Base-by-base conservation (phyloP, 2,888 invertebrate genomes). In the Meiosimyza platycephala region DNA sequence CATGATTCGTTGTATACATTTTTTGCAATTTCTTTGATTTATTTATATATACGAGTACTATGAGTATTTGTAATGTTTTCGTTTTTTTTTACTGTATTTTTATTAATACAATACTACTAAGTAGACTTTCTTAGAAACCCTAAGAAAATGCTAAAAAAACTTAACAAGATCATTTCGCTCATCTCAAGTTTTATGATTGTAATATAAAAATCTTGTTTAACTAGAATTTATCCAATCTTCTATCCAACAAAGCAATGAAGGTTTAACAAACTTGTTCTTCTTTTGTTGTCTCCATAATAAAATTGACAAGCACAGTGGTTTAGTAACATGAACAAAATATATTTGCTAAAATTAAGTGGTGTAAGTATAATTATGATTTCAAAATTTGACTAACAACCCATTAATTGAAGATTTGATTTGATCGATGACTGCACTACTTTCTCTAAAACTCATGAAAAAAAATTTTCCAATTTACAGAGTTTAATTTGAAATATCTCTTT, bases 211-310 rank as follows among this genome's bases (percentile, higher is more conserved):
- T 70, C 65, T 65, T 70, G 73, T 65, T 60, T 60, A 59, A 65
- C 73, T 59, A 73, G 73, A 70, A 73, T 65, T 54, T 22, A 47
- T 55, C 57, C 52, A 50, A 48, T 13, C 50, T 48, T 48, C 22
- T 22, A 22, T 22, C 13, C 18, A 55, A 11, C 57, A 6, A 76
- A 67, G 60, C 73, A 70, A 73, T 74, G 76, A 72, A 72, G 75
- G 77, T 78, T 78, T 77, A 78, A 78, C 75, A 77, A 78, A 77
- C 78, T 77, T 76, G 72, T 74, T 75, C 71, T 70, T 68, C 66
- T 72, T 70, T 64, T 60, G 64, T 65, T n/a, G 40, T 55, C 57
- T n/a, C 66, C 16, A 40, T 66, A 13, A 47, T 71, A 33, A n/a
- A 22, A 62, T 62, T 51, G n/a, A 9, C 13, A 50, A 13, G 18